phyloP scores from a whole-genome alignment of 2,888 invertebrate genomes.

The Chymomyza amoena region DNA sequence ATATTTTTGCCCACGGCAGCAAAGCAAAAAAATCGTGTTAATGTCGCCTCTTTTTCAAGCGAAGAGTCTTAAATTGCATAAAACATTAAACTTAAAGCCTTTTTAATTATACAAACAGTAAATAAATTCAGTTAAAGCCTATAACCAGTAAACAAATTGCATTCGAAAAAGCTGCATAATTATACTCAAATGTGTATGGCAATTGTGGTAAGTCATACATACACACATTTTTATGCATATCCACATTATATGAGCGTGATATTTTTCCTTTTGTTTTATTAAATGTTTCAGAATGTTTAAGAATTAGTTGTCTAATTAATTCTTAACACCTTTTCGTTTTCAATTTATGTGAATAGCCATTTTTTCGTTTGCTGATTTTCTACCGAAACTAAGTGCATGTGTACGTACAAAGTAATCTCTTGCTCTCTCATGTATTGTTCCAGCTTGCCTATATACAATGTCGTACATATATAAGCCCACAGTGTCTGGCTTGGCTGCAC shows the following conservation, averaged over 20 bases:
- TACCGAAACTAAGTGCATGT: too few relatives aligned
- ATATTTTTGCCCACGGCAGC: conserved; percentile 54
- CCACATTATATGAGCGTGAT: neutral
- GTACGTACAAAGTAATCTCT: neutral
- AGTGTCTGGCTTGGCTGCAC: too few relatives aligned
- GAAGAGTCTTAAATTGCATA: conserved; percentile 21
- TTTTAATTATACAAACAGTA: conserved; percentile 29
- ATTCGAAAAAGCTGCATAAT: conserved; percentile 63
- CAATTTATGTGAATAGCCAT: neutral
- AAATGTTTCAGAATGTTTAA: neutral
- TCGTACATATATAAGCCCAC: too few relatives aligned
- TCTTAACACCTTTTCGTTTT: neutral
- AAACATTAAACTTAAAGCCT: conserved; percentile 43
- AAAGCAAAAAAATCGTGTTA: conserved; percentile 44
- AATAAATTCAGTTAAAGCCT: neutral
- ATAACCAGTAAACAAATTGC: conserved; percentile 39
- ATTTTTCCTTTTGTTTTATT: neutral
- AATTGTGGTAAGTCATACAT: conserved; percentile 86
- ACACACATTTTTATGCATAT: neutral
- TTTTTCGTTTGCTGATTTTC: too few relatives aligned
- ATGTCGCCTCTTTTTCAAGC: conserved; percentile 38
- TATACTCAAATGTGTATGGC: conserved; percentile 88
- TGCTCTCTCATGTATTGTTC: too few relatives aligned
- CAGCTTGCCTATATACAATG: too few relatives aligned
- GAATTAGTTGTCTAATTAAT: neutral